Base-by-base conservation (phyloP, 2,797 vertebrate species). In the Neopelma chrysocephalum region DNA sequence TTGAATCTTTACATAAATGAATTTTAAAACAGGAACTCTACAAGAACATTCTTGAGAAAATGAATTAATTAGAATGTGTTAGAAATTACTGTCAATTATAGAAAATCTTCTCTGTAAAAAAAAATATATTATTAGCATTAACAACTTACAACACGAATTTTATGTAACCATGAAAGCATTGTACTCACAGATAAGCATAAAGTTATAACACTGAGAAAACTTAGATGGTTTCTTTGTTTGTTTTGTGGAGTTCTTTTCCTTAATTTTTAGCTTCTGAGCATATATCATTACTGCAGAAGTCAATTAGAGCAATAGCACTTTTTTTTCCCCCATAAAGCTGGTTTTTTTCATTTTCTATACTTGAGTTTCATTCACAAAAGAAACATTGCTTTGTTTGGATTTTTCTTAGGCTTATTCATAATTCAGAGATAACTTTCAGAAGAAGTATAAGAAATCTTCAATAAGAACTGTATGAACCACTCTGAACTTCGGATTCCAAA, bases 1-100 rank as follows among this genome's bases (percentile, higher is more conserved):
- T 64, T 68, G 73, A 85, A 77, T 73, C 6, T 45, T 85, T 94
- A 53, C 48, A 64, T n/a, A 77, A 91, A 77, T 47, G 18, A 76
- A 61, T 82, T 85, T 94, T 70, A 64, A 87, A 85, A 27, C 13
- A 85, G 29, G 12, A 84, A 82, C 31, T 40, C n/a, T 69, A 45
- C 20, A 89, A 76, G 34, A 82, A 34, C 5, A 48, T 58, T 87
- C 20, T 40, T 73, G 36, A 80, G 40, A 79, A 94, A 72, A 90
- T 42, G 2, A 88, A 87, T 87, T 65, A 36, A 87, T 87, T 72
- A 45, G 15, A 79, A 80, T 36, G 1, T 47, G 29, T 69, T 82
- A 69, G 32, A 82, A 77, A 87, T 64, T 50, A 19, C 6, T 45
- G 64, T 56, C 8, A 75, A 17, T 61, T 88, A 43, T 25, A 57